Percentiles rank a stretch among this genome's conserved stretches.
Conservation (phyloP, 2,888 invertebrate species). For the Caenorhabditis sinica region DNA sequence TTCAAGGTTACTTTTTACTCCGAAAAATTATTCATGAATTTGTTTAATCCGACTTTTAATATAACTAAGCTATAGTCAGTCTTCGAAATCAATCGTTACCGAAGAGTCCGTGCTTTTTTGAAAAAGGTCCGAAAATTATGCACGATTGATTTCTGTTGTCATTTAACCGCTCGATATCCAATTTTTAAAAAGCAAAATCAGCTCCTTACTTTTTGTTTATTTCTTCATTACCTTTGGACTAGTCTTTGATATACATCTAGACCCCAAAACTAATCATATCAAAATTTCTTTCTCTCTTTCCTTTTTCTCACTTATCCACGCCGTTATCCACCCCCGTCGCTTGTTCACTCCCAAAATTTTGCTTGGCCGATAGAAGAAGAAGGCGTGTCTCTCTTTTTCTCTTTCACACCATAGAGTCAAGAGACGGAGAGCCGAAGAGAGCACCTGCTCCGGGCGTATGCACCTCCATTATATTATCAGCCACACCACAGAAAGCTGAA, state of each 20-base stretch:
- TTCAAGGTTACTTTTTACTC: no score
- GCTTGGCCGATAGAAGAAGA: slow-evolving; percentile 9
- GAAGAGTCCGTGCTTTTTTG: no score
- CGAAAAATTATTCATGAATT: no score
- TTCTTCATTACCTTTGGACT: slow-evolving; percentile 13
- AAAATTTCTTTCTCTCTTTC: slow-evolving; percentile 2
- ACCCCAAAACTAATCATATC: slow-evolving; percentile 20
- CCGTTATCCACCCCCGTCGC: slow-evolving; percentile 30
- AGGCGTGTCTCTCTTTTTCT: slow-evolving; percentile 41
- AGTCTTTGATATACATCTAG: slow-evolving; percentile 20
- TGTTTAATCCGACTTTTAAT: no score
- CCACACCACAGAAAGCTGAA: slow-evolving; percentile 28
- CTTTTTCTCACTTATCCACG: slow-evolving; percentile 6
- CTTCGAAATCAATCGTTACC: no score
- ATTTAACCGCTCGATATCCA: no score
- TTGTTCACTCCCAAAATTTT: slow-evolving; percentile 32
- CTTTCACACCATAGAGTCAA: slow-evolving; percentile 5
- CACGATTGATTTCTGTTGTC: no score
- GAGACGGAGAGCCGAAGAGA: slow-evolving; percentile 49
- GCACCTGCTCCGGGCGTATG: slow-evolving; percentile 64
- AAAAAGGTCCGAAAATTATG: no score
- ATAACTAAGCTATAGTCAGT: no score
- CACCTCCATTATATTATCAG: slow-evolving; percentile 65
- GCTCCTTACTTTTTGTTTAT: not conserved
- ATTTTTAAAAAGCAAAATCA: not conserved